These are phyloP conservation scores for Barypeithes pellucidus DNA, from an alignment of 2,888 invertebrate species.

Conservation along the genomic window DNA sequence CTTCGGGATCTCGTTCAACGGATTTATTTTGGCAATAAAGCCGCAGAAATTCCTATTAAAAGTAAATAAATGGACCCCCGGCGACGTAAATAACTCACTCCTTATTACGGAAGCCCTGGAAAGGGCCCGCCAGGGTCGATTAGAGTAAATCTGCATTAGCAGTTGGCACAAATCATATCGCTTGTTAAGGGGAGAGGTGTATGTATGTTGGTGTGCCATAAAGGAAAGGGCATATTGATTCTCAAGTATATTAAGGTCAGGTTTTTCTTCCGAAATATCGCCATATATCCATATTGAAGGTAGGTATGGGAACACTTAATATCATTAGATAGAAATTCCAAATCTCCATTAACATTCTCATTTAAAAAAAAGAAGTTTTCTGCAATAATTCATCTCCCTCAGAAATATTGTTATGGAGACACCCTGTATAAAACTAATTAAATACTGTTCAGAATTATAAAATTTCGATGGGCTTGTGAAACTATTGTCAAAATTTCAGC, in stretches of 20 bases:
- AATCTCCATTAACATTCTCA: too few relatives aligned
- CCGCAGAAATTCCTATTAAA: slow-evolving; percentile 69
- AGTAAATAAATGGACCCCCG: slow-evolving; percentile 69
- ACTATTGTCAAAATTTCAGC: too few relatives aligned
- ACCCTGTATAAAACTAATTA: too few relatives aligned
- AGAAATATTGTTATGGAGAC: too few relatives aligned
- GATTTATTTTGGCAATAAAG: slow-evolving; percentile 68
- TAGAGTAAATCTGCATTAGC: slow-evolving; percentile 59
- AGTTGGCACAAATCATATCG: slow-evolving; percentile 43
- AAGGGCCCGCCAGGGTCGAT: slow-evolving; percentile 61
- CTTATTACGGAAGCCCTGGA: slow-evolving; percentile 63
- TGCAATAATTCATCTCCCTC: too few relatives aligned
- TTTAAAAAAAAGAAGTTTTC: too few relatives aligned
- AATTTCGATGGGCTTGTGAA: too few relatives aligned
- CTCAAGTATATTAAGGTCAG: slow-evolving; percentile 5
- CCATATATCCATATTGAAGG: too few relatives aligned
- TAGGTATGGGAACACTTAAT: too few relatives aligned
- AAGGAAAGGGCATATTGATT: background rate
- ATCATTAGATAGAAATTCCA: too few relatives aligned
- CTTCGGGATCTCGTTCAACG: slow-evolving; percentile 56
- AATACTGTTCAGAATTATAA: too few relatives aligned
- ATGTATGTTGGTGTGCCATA: slow-evolving; percentile 1
- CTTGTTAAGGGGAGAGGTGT: slow-evolving; percentile 23
- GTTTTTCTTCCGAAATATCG: too few relatives aligned
- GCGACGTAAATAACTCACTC: slow-evolving; percentile 69